These are phyloP conservation scores for Norana najaformis DNA, from an alignment of 2,888 invertebrate species.

Conservation along the genomic window DNA sequence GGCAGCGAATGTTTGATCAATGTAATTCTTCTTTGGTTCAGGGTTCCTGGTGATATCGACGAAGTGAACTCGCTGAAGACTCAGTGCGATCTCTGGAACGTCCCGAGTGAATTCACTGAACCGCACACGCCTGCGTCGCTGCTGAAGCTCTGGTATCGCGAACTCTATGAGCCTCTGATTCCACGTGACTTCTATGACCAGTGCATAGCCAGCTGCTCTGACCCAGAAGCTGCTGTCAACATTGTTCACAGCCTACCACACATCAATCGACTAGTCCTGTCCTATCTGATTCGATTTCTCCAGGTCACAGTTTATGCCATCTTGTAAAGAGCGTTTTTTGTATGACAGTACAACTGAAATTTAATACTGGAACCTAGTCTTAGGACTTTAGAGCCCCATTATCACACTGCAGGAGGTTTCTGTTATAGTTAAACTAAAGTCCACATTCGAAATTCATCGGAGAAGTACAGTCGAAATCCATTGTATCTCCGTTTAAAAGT, in stretches of 20 bases:
- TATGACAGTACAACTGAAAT: no score
- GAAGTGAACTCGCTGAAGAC: constrained; percentile 86
- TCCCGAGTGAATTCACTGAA: constrained; percentile 69
- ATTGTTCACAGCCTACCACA: constrained; percentile 85
- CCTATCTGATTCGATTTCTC: constrained; percentile 72
- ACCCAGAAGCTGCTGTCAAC: constrained; percentile 76
- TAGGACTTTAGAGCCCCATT: no score
- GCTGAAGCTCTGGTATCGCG: constrained; percentile 87
- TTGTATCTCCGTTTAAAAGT: no score
- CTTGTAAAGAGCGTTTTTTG: background rate
- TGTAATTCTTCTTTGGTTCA: constrained; percentile 51
- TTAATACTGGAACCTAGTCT: no score
- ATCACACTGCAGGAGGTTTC: no score
- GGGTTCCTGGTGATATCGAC: constrained; percentile 92
- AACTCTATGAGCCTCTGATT: constrained; percentile 91
- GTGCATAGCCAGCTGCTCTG: constrained; percentile 70
- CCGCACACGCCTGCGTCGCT: constrained; percentile 92
- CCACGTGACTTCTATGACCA: constrained; percentile 87
- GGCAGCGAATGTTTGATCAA: no score
- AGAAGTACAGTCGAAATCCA: no score
- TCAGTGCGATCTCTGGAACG: constrained; percentile 87
- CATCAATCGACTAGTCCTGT: constrained; percentile 81
- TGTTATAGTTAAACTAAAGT: no score
- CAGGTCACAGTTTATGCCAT: constrained; percentile 64
- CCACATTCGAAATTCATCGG: no score